Base-by-base conservation (phyloP, 2,113 vertebrate genomes). In the Phocoena sinus region DNA sequence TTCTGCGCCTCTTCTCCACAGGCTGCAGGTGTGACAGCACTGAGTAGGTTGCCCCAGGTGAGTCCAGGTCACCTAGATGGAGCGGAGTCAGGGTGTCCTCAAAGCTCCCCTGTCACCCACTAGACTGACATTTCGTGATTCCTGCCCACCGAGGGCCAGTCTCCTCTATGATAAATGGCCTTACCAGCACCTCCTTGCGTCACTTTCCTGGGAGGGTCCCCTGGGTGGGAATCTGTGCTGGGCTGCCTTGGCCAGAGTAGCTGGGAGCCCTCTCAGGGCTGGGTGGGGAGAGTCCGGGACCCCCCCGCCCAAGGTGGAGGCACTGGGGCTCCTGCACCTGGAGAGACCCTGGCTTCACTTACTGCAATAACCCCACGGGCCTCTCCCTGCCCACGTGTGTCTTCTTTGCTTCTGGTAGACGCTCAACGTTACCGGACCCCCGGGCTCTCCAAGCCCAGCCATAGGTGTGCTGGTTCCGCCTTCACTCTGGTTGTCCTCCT, bases 381-480 rank as follows among this genome's bases (percentile, higher is more conserved):
- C n/a, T 33, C 31, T 33, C 47, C 31, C 13, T 41, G 14, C 41
- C 21, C 70, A 2, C 0, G 7, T 3, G 50, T 38, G 36, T 7
- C 25, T 50, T 28, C 36, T 62, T 20, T 10, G 38, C 15, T n/a
- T 1, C 38, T 18, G 26, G 62, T 21, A 15, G 26, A 10, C 63
- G 28, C 10, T 6, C 31, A 12, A 14, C 17, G 5, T 21, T 11
- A 14, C 56, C 17, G 15, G 2, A 17, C 6, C 63, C n/a, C n/a
- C 21, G 5, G 9, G 36, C 38, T 7, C 18, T 53, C 63, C 56
- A 7, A 26, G 62, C 3, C 53, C 26, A 44, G 3, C 12, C 28
- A 21, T 1, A 0, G 5, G 76, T 0, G n/a, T 26, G 21, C 53
- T 6, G 13, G 21, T 31, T 47, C 20, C 9, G 9, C 9, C 56